Conservation (phyloP, 2,113 vertebrate species). For the Gymnobelideus leadbeateri region DNA sequence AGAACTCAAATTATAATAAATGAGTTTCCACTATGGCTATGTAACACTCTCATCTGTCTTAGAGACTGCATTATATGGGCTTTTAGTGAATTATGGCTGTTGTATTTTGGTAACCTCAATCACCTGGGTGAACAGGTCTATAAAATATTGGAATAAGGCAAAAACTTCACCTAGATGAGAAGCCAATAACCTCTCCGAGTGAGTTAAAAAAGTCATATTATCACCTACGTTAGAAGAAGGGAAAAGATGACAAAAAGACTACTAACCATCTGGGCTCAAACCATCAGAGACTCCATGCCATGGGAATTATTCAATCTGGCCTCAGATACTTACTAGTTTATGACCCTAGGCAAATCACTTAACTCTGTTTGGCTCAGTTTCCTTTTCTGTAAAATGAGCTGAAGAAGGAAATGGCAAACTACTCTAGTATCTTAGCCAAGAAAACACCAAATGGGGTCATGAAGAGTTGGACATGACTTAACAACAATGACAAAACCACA, state of each 20-base stretch:
- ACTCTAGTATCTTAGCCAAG: too few relatives aligned
- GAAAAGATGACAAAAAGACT: background rate
- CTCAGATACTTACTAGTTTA: too few relatives aligned
- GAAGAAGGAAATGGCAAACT: too few relatives aligned
- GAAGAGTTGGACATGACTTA: too few relatives aligned
- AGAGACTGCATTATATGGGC: background rate
- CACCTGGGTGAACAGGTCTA: background rate
- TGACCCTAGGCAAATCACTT: too few relatives aligned
- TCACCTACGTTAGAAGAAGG: background rate
- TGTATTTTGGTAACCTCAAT: background rate
- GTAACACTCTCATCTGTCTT: background rate
- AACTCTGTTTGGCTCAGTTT: too few relatives aligned
- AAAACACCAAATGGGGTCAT: too few relatives aligned
- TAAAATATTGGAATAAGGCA: background rate
- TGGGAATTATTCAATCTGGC: background rate
- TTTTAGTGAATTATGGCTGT: background rate
- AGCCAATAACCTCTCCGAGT: background rate
- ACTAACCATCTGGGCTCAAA: background rate
- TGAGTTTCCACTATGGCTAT: background rate
- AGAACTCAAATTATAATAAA: background rate
- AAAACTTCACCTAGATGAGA: background rate
- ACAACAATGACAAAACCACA: too few relatives aligned
- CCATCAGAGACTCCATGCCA: background rate
- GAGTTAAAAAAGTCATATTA: background rate
- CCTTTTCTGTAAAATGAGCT: too few relatives aligned